These are phyloP conservation scores for Spheniscus mendiculus DNA, from an alignment of 2,113 vertebrate species.

Conservation along the genomic window DNA sequence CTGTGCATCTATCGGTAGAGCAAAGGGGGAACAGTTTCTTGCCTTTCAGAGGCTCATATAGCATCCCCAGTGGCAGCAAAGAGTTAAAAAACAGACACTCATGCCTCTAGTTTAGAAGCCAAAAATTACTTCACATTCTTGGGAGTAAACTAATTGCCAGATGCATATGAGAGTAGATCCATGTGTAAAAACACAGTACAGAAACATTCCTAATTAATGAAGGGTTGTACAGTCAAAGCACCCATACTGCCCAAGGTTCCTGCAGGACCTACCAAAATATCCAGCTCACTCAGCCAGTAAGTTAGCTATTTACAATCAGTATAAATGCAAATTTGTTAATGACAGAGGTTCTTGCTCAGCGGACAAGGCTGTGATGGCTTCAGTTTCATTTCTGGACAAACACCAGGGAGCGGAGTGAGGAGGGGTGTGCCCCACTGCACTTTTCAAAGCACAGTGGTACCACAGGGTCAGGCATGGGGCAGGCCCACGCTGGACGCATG, in stretches of 20 bases:
- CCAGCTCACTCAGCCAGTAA: not conserved
- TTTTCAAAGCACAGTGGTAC: not conserved
- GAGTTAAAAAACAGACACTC: slow-evolving; percentile 63
- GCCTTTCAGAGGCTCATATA: not conserved
- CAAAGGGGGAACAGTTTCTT: not conserved
- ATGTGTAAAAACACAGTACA: slow-evolving; percentile 55
- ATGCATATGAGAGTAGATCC: slow-evolving; percentile 63
- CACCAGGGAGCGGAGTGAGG: fast-evolving
- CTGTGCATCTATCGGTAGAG: not conserved
- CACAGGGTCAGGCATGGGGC: not conserved
- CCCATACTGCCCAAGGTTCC: slow-evolving; percentile 55
- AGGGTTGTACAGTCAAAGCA: slow-evolving; percentile 5
- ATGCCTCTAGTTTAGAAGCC: slow-evolving; percentile 50
- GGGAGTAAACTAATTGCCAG: slow-evolving; percentile 75
- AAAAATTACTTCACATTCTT: slow-evolving; percentile 77
- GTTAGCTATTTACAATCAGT: not conserved
- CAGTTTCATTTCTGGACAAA: fast-evolving
- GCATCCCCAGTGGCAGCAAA: slow-evolving; percentile 4
- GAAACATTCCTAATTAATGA: slow-evolving; percentile 33
- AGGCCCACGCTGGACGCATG: not conserved
- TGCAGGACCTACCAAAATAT: slow-evolving; percentile 31
- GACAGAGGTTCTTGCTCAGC: not conserved
- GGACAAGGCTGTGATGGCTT: not conserved
- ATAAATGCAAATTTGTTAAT: not conserved
- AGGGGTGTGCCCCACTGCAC: not conserved